Conservation (phyloP, 2,113 vertebrate species). For the Cnemophilus loriae region DNA sequence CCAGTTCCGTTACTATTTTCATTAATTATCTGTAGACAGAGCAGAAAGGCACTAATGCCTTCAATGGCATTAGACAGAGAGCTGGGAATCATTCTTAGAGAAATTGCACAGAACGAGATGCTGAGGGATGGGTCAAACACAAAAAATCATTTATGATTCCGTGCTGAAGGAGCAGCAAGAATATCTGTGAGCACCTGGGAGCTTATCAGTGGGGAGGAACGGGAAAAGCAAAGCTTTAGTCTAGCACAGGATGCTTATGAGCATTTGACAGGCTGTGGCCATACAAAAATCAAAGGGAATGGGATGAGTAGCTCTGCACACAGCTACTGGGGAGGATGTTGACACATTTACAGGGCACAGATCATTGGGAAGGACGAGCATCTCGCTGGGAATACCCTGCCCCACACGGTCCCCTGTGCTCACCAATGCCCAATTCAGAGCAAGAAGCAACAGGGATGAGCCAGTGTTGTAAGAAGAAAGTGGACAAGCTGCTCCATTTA, state of each 20-base stretch:
- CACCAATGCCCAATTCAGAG: background rate
- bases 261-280: background rate
- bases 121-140: background rate
- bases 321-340: background rate
- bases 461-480: background rate
- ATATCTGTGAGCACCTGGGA: background rate
- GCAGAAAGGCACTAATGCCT: background rate
- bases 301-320: background rate
- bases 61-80: background rate
- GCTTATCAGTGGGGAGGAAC: background rate
- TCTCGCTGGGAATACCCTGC: background rate
- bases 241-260: background rate
- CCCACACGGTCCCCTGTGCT: rapidly evolving
- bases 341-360: background rate
- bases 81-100: background rate
- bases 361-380: rapidly evolving
- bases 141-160: background rate
- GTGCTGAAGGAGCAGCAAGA: background rate
- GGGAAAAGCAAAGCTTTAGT: background rate
- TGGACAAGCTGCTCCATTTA: background rate
- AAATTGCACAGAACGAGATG: background rate
- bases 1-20: background rate
- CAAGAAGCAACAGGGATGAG: background rate
- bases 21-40: background rate
- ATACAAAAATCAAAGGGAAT: background rate